Evolutionary conservation across 92 coral and sea anemone species (phyloP), one percentile per base, ranked within the genome.

Genomic region (Phenganax stokvisi): DNA sequence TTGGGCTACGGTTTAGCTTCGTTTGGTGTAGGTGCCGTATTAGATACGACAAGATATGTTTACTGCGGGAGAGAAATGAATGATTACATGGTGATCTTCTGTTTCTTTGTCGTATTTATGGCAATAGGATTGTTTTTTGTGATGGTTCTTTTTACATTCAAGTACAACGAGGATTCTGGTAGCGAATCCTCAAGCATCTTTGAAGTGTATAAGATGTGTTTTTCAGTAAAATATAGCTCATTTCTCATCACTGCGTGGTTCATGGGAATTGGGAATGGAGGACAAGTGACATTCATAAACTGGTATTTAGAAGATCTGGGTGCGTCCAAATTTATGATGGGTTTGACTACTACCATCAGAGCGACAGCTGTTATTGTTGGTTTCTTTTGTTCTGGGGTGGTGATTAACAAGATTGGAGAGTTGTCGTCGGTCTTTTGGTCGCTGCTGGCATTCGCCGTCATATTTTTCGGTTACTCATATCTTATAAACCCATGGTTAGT

Each of bases 261-360:
- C 77, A 87, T 94, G 60, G 98, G 98, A 6, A 88, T 94, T 10
- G 90, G 91, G 12, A 90, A 91, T 84, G 98, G 98, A 31, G 80
- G 88, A 55, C 87, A 92, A 57, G 89, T 90, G 73, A 91, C 92
- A 72, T 94, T 94, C 25, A 84, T 94, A 30, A 94, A 94, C 85
- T 94, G 98, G 97, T 92, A 85, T 59, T 89, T 94, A 3, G 98
- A 94, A 44, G 98, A 94, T 54, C 91, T 94, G 44, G 98, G 98
- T 13, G 98, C 92, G 9, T 85, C 92, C 27, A 94, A 94, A 73
- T 74, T 85, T 17, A 83, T 91, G 31, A 94, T 94, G 98, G 98
- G 98, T 6, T 70, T 89, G 9, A 90, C 91, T 9, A 89, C 92
- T 6, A 72, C 86, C 11, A 85, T 90, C 69, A 84, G 97, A 28